phyloP scores from a whole-genome alignment of 2,797 vertebrate genomes.

The Phyllotis vaccarum region DNA sequence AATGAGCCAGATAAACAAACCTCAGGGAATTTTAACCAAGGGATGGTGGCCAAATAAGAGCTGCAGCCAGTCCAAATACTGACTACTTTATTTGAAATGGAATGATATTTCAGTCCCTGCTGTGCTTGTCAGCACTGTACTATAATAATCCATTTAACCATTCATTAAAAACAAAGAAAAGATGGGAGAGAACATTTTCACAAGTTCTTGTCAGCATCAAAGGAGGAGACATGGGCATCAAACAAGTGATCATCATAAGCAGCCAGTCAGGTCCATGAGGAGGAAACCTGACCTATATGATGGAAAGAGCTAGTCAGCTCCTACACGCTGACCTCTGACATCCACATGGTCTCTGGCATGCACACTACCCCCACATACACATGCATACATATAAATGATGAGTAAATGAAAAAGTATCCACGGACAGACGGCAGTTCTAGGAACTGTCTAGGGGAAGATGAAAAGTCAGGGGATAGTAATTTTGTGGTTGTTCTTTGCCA shows the following conservation, averaged over 20 bases:
- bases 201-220: neutral
- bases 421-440: neutral
- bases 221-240: neutral
- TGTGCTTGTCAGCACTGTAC: constrained; percentile 76
- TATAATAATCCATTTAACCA: constrained; percentile 78
- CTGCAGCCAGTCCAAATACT: constrained; percentile 84
- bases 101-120: constrained; percentile 79
- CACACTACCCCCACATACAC: neutral
- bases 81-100: constrained; percentile 84
- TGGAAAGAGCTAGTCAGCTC: neutral
- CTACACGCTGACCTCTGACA: neutral
- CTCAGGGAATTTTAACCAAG: constrained; percentile 78
- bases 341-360: no score
- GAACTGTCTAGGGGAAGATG: neutral
- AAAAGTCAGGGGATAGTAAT: constrained; percentile 46
- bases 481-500: neutral
- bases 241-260: neutral
- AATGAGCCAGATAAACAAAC: constrained; percentile 84
- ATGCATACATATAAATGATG: neutral
- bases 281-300: neutral
- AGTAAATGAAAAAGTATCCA: neutral
- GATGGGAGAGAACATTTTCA: neutral
- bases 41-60: constrained; percentile 80
- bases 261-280: neutral
- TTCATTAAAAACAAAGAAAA: constrained; percentile 63